Base-by-base conservation (phyloP, 1,140 invertebrate species). In the Aphelinus atriplicis region DNA sequence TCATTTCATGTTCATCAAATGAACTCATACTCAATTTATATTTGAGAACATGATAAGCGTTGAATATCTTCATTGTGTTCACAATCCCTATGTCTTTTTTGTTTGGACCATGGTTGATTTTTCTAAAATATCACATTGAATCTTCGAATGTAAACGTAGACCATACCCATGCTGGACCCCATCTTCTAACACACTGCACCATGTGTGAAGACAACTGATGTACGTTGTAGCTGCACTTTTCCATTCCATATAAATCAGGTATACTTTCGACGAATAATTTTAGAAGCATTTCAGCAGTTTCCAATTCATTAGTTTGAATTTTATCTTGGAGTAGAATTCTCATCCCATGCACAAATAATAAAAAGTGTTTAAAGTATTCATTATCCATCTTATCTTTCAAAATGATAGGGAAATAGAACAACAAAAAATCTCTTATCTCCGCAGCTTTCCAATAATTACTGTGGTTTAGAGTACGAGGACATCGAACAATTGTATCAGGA, bases 101-200 rank as follows among this genome's bases (percentile, higher is more conserved):
- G 55, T 77, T 74, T 6, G 67, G 55, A 9, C 72, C 55, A 47
- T 75, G 77, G 43, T 42, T 63, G 3, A 78, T 57, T 51, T 68
- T 63, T n/a, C 50, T 71, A 45, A 60, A 56, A 47, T 69, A 63
- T 3, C 73, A 64, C 26, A 71, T 78, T 10, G 42, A 51, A 62
- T 75, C 64, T 64, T 78, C 73, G 60, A 78, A 78, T 9, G 64
- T 6, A 68, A 75, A 78, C 10, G 70, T 42, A 26, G 77, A 72
- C 73, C 65, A 75, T 6, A 42, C 60, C 51, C 63, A 63, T 4
- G 73, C 47, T 10, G 77, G 77, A 2, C 77, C 68, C 77, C 72
- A 78, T 51, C 9, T 1, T 63, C n/a, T 55, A 42, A 78, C 69
- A 67, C 3, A 50, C 7, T 42, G 69, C 57, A 3, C 74, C n/a